Evolutionary conservation across 2,113 vertebrate genomes (phyloP).

Genomic region (Peucedramus taeniatus): DNA sequence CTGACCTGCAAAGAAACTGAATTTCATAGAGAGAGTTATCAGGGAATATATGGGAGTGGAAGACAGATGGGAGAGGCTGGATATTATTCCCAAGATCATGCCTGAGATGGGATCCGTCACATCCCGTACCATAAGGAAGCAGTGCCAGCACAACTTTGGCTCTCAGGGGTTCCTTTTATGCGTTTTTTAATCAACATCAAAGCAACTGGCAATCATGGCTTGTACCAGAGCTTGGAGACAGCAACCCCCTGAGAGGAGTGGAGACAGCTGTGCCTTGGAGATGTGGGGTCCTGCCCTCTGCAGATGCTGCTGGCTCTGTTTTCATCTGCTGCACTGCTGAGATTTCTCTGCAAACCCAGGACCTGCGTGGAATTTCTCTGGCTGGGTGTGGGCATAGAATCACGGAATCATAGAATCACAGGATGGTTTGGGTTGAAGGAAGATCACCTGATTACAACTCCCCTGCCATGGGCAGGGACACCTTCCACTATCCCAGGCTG

Average conservation of each 20-base stretch:
- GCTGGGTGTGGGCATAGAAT: background rate
- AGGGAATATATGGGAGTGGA: background rate
- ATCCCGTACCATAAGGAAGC: background rate
- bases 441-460: background rate
- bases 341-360: background rate
- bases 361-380: background rate
- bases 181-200: background rate
- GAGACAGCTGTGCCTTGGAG: constrained; percentile 2
- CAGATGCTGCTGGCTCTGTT: constrained; percentile 20
- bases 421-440: background rate
- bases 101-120: background rate
- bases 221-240: background rate
- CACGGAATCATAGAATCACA: background rate
- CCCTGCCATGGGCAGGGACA: background rate
- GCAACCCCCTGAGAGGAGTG: background rate
- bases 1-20: background rate
- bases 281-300: background rate
- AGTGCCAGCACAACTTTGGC: background rate
- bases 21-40: background rate
- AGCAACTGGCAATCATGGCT: background rate
- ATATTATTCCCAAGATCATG: background rate
- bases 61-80: constrained; percentile 13
- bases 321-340: background rate
- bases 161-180: background rate
- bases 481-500: rapidly evolving